phyloP scores from a whole-genome alignment of 2,888 invertebrate species.

The Volucella zonaria region DNA sequence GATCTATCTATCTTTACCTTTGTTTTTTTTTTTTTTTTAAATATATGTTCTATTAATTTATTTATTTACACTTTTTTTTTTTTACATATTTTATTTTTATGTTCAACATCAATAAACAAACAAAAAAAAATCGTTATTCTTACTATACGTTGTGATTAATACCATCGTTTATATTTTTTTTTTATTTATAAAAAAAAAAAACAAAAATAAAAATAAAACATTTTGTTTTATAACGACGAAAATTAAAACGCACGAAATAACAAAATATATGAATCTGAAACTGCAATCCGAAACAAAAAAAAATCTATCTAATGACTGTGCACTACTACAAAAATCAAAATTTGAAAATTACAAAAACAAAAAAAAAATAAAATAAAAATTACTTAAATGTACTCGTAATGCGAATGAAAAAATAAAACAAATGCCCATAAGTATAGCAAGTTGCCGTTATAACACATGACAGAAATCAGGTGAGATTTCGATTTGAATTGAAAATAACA shows the following conservation, averaged over 20 bases:
- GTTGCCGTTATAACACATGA: constrained; percentile 78
- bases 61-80: constrained; percentile 52
- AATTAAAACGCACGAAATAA: constrained; percentile 47
- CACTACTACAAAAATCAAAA: constrained; percentile 45
- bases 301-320: constrained; percentile 41
- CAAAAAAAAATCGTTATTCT: constrained; percentile 51
- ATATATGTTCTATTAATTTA: constrained; percentile 39
- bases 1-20: constrained; percentile 16
- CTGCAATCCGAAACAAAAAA: constrained; percentile 45
- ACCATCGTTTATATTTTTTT: constrained; percentile 70
- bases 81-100: constrained; percentile 52
- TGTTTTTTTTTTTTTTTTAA: constrained; percentile 18
- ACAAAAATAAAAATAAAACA: background rate
- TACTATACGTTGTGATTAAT: constrained; percentile 69
- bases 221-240: background rate
- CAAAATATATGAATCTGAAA: constrained; percentile 47
- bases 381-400: constrained; percentile 50
- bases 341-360: constrained; percentile 33
- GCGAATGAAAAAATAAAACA: constrained; percentile 69
- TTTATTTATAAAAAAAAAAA: constrained; percentile 56
- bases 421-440: constrained; percentile 76
- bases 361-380: constrained; percentile 21
- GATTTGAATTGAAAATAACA: constrained; percentile 11
- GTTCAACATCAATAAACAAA: constrained; percentile 50
- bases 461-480: constrained; percentile 77